phyloP scores from a whole-genome alignment of 2,888 invertebrate genomes.

The Andrena hattorfiana region DNA sequence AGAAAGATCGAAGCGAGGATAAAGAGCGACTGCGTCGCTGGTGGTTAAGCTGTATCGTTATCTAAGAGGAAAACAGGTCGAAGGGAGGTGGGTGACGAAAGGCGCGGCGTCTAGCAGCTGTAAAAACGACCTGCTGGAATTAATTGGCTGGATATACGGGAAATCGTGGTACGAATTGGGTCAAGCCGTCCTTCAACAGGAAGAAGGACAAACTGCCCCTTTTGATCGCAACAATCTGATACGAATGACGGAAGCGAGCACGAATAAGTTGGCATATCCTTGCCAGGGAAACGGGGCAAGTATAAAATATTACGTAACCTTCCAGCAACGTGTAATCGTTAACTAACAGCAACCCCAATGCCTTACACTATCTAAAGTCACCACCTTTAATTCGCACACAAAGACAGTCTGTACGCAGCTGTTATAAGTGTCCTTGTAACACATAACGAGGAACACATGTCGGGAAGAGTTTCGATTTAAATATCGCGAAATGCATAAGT shows the following conservation, averaged over 20 bases:
- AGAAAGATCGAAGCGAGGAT: constrained; percentile 14
- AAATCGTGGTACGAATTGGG: constrained; percentile 63
- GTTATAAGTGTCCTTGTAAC: constrained; percentile 44
- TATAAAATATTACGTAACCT: constrained; percentile 4
- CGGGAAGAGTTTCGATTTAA: constrained; percentile 26
- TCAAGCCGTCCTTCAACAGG: constrained; percentile 30
- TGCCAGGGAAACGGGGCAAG: background rate
- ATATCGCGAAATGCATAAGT: background rate
- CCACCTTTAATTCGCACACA: constrained; percentile 25
- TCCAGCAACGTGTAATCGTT: constrained; percentile 4
- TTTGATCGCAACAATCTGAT: constrained; percentile 31
- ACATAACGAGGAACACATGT: constrained; percentile 29
- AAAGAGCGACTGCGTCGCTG: constrained; percentile 13
- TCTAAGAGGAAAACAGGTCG: constrained; percentile 51
- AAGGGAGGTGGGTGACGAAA: constrained; percentile 49
- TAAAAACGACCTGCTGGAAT: constrained; percentile 69
- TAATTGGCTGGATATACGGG: constrained; percentile 65
- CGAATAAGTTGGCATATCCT: background rate
- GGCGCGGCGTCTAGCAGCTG: constrained; percentile 42
- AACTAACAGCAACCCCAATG: constrained; percentile 4
- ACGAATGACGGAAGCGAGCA: constrained; percentile 36
- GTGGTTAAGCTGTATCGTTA: constrained; percentile 30
- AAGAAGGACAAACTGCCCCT: constrained; percentile 30
- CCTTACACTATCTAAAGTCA: background rate
- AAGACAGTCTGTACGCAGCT: constrained; percentile 23